Percentiles rank a stretch among this genome's conserved stretches.
These are phyloP conservation scores for Stictocephala bisonia DNA, from an alignment of 2,888 invertebrate species.

Conservation along the genomic window DNA sequence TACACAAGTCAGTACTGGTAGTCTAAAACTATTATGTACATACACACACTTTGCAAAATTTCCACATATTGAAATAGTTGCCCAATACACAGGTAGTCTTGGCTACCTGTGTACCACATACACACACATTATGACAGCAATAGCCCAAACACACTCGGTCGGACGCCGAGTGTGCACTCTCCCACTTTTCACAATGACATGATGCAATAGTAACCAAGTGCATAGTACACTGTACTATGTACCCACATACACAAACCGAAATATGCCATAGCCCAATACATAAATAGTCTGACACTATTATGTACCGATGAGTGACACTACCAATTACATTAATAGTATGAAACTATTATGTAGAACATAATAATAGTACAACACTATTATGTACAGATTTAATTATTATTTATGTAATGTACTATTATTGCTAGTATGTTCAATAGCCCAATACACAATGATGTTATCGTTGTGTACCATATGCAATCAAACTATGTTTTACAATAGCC, in stretches of 20 bases:
- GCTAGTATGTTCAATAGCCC: constrained; percentile 47
- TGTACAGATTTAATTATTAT: constrained; percentile 49
- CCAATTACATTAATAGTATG: constrained; percentile 50
- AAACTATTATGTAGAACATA: constrained; percentile 52
- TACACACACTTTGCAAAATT: constrained; percentile 53
- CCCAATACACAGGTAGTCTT: constrained; percentile 50
- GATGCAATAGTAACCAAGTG: constrained; percentile 53
- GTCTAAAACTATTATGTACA: constrained; percentile 57
- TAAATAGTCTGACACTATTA: constrained; percentile 59
- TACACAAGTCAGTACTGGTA: constrained; percentile 57
- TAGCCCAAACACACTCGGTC: constrained; percentile 57
- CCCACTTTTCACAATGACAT: constrained; percentile 56
- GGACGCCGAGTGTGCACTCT: constrained; percentile 54
- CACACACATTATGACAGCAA: constrained; percentile 57
- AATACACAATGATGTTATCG: constrained; percentile 47
- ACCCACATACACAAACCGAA: constrained; percentile 56
- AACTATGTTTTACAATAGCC: constrained; percentile 55
- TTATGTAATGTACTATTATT: constrained; percentile 55
- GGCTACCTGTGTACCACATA: constrained; percentile 55
- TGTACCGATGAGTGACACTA: constrained; percentile 54
- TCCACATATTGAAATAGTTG: constrained; percentile 56
- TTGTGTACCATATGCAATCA: constrained; percentile 48
- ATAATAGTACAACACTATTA: constrained; percentile 48
- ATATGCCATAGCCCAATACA: constrained; percentile 56
- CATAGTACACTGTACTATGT: constrained; percentile 7